Conservation (phyloP, 2,888 invertebrate genomes). For the Phortica okadai region DNA sequence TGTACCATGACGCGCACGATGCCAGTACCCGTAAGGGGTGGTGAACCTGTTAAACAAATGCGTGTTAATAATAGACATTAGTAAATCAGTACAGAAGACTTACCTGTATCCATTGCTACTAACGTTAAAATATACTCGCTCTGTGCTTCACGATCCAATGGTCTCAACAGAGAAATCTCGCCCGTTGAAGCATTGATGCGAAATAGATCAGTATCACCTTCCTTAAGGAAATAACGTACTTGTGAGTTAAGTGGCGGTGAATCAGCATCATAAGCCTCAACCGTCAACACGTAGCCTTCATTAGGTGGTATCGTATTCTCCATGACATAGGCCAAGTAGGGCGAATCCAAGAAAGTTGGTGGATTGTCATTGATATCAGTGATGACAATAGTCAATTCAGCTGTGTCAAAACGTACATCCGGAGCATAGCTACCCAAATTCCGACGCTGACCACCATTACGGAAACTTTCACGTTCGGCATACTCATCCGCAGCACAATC, state of each 20-base stretch:
- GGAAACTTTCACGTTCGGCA: slow-evolving; percentile 54
- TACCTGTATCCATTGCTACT: slow-evolving; percentile 96
- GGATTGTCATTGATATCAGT: slow-evolving; percentile 96
- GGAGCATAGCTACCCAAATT: background rate
- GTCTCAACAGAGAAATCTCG: slow-evolving; percentile 88
- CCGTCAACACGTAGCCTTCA: slow-evolving; percentile 87
- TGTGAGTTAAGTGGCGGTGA: slow-evolving; percentile 92
- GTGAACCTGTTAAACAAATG: slow-evolving; percentile 83
- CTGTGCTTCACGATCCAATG: slow-evolving; percentile 90
- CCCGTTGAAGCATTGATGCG: slow-evolving; percentile 94
- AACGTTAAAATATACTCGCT: slow-evolving; percentile 90
- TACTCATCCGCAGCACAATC: slow-evolving; percentile 87
- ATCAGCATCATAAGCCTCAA: slow-evolving; percentile 93
- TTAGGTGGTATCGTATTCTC: slow-evolving; percentile 92
- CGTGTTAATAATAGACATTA: background rate
- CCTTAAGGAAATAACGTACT: slow-evolving; percentile 94
- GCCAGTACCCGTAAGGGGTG: slow-evolving; percentile 94
- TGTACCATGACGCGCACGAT: slow-evolving; percentile 92
- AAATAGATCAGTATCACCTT: slow-evolving; percentile 94
- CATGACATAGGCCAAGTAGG: slow-evolving; percentile 94
- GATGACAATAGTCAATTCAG: slow-evolving; percentile 88
- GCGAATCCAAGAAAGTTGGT: slow-evolving; percentile 95
- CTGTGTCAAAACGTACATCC: slow-evolving; percentile 84
- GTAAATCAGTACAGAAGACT: slow-evolving; percentile 69
- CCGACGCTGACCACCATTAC: slow-evolving; percentile 11